phyloP scores from a whole-genome alignment of 2,113 vertebrate species.

The Arothron firmamentum region DNA sequence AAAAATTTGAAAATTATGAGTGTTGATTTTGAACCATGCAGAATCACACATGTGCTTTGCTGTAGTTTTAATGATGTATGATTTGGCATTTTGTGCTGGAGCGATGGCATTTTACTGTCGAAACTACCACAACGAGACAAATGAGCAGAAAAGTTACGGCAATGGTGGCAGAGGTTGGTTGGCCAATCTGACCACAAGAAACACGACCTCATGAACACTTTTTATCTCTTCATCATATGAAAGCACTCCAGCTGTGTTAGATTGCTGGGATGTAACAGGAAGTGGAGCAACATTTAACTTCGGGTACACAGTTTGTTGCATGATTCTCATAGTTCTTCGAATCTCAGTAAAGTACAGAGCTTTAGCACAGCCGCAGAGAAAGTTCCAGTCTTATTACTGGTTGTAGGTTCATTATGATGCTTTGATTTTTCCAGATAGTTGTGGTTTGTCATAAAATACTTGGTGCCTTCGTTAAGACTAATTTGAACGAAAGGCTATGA shows the following conservation, averaged over 20 bases:
- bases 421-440: slow-evolving; percentile 41
- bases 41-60: too few species aligned
- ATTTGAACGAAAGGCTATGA: slow-evolving; percentile 34
- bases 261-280: neutral
- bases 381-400: slow-evolving; percentile 20
- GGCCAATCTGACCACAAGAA: neutral
- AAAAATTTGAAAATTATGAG: too few species aligned
- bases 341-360: neutral
- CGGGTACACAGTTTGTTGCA: neutral
- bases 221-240: neutral
- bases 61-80: too few species aligned
- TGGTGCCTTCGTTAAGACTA: slow-evolving; percentile 22
- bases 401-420: slow-evolving; percentile 5
- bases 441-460: slow-evolving; percentile 38
- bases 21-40: too few species aligned
- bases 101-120: too few species aligned
- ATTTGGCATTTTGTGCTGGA: too few species aligned
- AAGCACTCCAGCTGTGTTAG: neutral
- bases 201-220: neutral
- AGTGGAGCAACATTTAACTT: too few species aligned
- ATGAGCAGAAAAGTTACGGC: too few species aligned
- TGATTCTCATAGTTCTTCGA: neutral
- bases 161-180: too few species aligned
- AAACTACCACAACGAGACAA: too few species aligned
- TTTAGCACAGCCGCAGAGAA: slow-evolving; percentile 25